Base-by-base conservation (phyloP, 2,888 invertebrate genomes). In the Ennomos quercinarius region DNA sequence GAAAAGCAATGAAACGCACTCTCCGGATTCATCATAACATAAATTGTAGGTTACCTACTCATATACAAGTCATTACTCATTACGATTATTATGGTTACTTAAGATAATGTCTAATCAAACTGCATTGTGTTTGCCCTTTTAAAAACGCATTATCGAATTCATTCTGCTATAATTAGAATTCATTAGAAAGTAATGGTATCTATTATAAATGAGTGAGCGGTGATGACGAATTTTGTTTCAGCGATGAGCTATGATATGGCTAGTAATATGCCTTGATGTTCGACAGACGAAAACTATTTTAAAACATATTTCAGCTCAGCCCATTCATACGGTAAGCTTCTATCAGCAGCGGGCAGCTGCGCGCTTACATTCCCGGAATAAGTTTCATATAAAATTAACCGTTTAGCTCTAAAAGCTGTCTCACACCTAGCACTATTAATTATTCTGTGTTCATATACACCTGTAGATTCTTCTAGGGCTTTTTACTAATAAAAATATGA, bases 221-320 rank as follows among this genome's bases (percentile, higher is more conserved):
- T 9, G 4, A 8, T 36, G 44, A 45, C 42, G 37, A 38, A 43
- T 38, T 55, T 38, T 11, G 10, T 38, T 38, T 34, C 27, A 43
- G 12, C n/a, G n/a, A 37, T 42, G 17, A 36, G 17, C 42, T 44
- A 39, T 48, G 27, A 37, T 10, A 10, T 5, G 10, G 4, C 37
- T 17, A 42, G 17, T 10, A 13, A 11, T 11, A 42, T n/a, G 10
- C 37, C 43, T 45, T 40, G 37, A 40, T 44, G 50, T 57, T 46
- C 39, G 35, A 53, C 52, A 48, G 17, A 40, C 44, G n/a, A 13
- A 36, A 40, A 53, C 58, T 53, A 53, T 59, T 59, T 59, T 49
- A 11, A 48, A 53, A 12, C 40, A 45, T 42, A 46, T 51, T 12
- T 40, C 44, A 11, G 36, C 27, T 40, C 44, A 11, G 36, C 37